Base-by-base conservation (phyloP, 2,888 invertebrate genomes). In the Xanthorhoe designata region DNA sequence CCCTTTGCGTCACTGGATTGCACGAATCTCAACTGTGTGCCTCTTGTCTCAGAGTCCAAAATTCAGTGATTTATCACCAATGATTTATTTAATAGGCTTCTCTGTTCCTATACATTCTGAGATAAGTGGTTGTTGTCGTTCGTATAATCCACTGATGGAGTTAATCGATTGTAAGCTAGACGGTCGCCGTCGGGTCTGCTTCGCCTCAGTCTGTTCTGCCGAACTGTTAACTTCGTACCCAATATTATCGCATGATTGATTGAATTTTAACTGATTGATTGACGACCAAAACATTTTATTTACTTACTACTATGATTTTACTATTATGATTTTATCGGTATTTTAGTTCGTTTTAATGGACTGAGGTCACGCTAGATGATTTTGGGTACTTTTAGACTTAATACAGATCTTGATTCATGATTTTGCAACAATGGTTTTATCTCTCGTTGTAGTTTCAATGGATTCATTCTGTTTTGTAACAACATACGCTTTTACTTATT, bases 61-160 rank as follows among this genome's bases (percentile, higher is more conserved):
- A 87, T 91, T 90, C 91, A 91, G 91, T 92, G 91, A 92, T 92
- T 82, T 75, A 81, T 89, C 91, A 89, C 91, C 92, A 91, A 92
- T 92, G 92, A 92, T 89, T 87, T 88, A 86, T 85, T 85, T 88
- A 55, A 87, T 90, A 90, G 85, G 86, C 86, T 87, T 81, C 80
- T 78, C 83, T 87, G 92, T 92, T 92, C 92, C 92, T 92, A 92
- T 80, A 86, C 87, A 86, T 83, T 82, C 80, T 85, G 75, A 81
- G 85, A 82, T 80, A 78, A 76, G 73, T 67, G 74, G 63, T 15
- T 51, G 70, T 81, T 90, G 82, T 82, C 75, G 81, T 90, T 89
- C 85, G 83, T 79, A 78, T 89, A 92, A 92, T 91, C 90, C 86
- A 91, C 87, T 92, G 90, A 74, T 42, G 42, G 49, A 72, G 68